Evolutionary conservation across 2,888 invertebrate genomes (phyloP), one percentile per base, ranked within the genome.

Genomic region (Xylocampa areola): DNA sequence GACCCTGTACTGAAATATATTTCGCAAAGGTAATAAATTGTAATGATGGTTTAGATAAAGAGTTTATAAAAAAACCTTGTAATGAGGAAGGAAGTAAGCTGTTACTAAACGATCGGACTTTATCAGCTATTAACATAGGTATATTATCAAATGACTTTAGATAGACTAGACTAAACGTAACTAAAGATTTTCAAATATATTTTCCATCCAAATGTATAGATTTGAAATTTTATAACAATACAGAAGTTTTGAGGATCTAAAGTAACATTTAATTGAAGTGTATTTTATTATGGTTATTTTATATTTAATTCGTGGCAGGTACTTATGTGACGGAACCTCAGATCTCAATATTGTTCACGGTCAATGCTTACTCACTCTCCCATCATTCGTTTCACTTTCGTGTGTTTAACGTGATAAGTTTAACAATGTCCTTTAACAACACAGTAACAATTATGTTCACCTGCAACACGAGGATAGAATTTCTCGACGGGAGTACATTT

Each of bases 401-500:
- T 21, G n/a, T n/a, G 21, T 7, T 25, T 25, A 25, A 29, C 29
- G 4, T 21, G 21, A 4, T 21, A 5, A 4, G 21, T 21, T 21
- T 21, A 21, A 21, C 5, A 21, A 21, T 29, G n/a, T 19, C 4
- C 14, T n/a, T 35, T 35, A n/a, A 8, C 35, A 4, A 25, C 3
- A 14, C 3, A 14, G 4, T 8, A n/a, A 32, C 32, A 33, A 32
- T 30, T 47, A 17, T 33, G 14, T 10, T 48, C 66, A 90, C 91
- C 89, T 76, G 87, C 74, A 16, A 82, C 77, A 2, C 77, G 79
- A 16, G 82, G 73, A 60, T 87, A 88, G 55, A 84, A 60, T 64
- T 84, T 87, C 39, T 73, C 60, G 1, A 73, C 59, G 0, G 88
- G 87, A 27, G 74, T 80, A 61, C 92, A 91, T 77, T 91, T 92